These are phyloP conservation scores for Heliconius ismenius DNA, from an alignment of 2,888 invertebrate species.

Conservation along the genomic window DNA sequence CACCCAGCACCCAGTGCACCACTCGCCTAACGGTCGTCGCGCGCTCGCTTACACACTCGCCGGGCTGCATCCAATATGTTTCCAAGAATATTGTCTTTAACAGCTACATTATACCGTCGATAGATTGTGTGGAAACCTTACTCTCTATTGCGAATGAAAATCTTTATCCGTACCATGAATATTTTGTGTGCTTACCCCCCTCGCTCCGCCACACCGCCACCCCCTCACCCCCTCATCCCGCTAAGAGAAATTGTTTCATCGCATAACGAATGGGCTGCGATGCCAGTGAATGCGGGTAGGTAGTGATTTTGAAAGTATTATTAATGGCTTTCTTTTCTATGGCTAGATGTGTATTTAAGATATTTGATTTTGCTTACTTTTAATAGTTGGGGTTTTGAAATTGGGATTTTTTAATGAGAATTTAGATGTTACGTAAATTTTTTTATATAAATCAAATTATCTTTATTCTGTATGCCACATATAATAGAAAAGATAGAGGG, in stretches of 20 bases:
- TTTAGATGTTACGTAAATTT: too few relatives aligned
- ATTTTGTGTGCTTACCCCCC: constrained; percentile 57
- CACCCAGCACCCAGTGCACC: constrained; percentile 45
- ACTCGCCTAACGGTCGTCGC: constrained; percentile 52
- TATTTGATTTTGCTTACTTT: not conserved
- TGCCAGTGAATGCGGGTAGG: not conserved
- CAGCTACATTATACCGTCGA: constrained; percentile 78
- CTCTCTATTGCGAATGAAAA: constrained; percentile 47
- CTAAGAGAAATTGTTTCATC: constrained; percentile 43
- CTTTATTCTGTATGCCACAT: too few relatives aligned
- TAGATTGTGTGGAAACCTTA: constrained; percentile 53
- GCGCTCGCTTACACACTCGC: constrained; percentile 79
- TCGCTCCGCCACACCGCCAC: not conserved
- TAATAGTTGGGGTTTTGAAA: not conserved
- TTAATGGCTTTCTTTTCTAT: not conserved
- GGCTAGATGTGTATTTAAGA: not conserved
- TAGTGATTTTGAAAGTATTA: not conserved
- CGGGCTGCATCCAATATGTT: constrained; percentile 81
- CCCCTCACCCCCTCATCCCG: too few relatives aligned
- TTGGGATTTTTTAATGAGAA: too few relatives aligned
- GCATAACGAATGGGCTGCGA: constrained; percentile 17
- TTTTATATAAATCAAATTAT: too few relatives aligned
- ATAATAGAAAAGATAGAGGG: too few relatives aligned
- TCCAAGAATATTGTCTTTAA: constrained; percentile 80
- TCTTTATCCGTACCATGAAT: constrained; percentile 61